phyloP scores from a whole-genome alignment of 2,888 invertebrate genomes.

The Tineola bisselliella region DNA sequence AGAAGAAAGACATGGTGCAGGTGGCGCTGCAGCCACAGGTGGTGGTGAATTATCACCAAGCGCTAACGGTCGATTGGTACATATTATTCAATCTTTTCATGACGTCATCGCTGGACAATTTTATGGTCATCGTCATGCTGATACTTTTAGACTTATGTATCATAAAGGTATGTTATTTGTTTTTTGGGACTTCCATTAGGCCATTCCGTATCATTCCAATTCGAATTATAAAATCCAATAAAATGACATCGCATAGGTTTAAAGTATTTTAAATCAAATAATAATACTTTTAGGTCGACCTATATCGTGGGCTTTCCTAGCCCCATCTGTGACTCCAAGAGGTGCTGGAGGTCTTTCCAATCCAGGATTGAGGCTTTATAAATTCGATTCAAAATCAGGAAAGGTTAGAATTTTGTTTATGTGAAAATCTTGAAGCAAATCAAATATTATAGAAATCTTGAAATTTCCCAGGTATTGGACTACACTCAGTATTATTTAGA shows the following conservation, averaged over 20 bases:
- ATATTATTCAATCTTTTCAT: slow-evolving; percentile 78
- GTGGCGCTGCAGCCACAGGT: slow-evolving; percentile 70
- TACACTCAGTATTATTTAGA: slow-evolving; percentile 93
- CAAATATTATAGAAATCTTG: not conserved
- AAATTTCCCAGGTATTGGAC: slow-evolving; percentile 75
- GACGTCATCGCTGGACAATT: slow-evolving; percentile 91
- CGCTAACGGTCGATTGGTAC: slow-evolving; percentile 79
- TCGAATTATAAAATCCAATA: too few species aligned
- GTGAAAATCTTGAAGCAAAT: not conserved
- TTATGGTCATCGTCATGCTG: slow-evolving; percentile 92
- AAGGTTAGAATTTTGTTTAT: slow-evolving; percentile 64
- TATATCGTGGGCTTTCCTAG: slow-evolving; percentile 87
- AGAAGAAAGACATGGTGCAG: slow-evolving; percentile 81
- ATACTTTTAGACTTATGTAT: slow-evolving; percentile 88
- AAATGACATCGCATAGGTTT: not conserved
- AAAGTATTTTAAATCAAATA: too few species aligned
- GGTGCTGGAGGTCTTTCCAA: slow-evolving; percentile 86
- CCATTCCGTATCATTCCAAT: too few species aligned
- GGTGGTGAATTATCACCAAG: slow-evolving; percentile 71
- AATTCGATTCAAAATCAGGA: slow-evolving; percentile 88
- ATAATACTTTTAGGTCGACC: slow-evolving; percentile 80
- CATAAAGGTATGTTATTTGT: slow-evolving; percentile 73
- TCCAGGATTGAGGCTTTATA: slow-evolving; percentile 88
- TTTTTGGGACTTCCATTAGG: too few species aligned
- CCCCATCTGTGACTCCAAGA: slow-evolving; percentile 90